A percentile compares a stretch with the other conserved stretches of the same genome.
Evolutionary conservation across 2,113 vertebrate species (phyloP).

Genomic region (Tragulus kanchil): DNA sequence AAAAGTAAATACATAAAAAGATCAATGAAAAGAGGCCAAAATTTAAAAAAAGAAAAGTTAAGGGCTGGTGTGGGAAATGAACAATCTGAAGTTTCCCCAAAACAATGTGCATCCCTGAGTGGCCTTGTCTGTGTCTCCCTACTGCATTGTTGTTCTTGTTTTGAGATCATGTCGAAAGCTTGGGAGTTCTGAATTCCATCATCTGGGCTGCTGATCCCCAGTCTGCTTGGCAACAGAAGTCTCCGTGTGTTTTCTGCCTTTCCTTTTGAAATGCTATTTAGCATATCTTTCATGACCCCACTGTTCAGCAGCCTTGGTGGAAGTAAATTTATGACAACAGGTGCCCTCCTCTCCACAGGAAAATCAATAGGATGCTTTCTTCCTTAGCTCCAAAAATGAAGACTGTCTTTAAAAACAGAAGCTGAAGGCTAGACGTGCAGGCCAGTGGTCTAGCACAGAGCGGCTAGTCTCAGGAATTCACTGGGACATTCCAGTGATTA

Average conservation of each 20-base stretch:
- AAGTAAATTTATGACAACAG: background rate
- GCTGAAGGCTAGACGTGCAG: background rate
- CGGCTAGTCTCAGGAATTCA: background rate
- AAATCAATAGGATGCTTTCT: background rate
- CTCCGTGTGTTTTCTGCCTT: background rate
- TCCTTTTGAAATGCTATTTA: background rate
- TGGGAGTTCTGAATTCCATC: background rate
- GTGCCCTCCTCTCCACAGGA: background rate
- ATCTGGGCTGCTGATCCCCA: background rate
- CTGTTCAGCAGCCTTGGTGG: background rate
- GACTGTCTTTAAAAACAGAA: background rate
- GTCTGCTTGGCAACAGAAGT: background rate
- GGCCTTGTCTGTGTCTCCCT: too few relatives aligned
- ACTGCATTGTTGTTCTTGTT: fast-evolving
- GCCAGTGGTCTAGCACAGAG: background rate
- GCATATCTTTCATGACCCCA: fast-evolving
- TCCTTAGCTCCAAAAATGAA: background rate
- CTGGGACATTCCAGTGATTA: background rate
- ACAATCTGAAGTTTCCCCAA: too few relatives aligned
- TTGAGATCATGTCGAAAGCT: background rate
- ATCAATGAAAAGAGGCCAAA: too few relatives aligned
- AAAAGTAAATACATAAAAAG: too few relatives aligned
- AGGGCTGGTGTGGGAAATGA: background rate
- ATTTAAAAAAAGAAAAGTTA: background rate
- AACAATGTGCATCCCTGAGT: fast-evolving